Percentiles rank a stretch among this genome's conserved stretches.
Conservation (phyloP, 2,113 vertebrate species). For the Oreamnos americanus region DNA sequence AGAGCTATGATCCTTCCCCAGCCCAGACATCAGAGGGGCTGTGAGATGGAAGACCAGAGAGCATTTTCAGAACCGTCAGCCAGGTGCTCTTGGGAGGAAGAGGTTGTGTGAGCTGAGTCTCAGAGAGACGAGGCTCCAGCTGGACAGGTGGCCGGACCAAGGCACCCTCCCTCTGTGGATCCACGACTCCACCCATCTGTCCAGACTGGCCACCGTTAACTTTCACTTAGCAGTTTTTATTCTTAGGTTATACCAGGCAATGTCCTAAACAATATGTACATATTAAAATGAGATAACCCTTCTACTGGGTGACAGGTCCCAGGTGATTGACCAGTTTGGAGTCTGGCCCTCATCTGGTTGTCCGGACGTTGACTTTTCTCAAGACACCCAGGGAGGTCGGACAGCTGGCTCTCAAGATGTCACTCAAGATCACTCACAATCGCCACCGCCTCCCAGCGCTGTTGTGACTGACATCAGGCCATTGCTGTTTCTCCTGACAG, state of each 20-base stretch:
- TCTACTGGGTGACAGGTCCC: background rate
- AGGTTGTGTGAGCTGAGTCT: background rate
- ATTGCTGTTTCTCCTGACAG: background rate
- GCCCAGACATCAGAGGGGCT: background rate
- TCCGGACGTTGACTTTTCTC: background rate
- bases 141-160: too few relatives aligned
- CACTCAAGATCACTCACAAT: background rate
- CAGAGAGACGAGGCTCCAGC: background rate
- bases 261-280: background rate
- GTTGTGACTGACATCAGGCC: background rate
- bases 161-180: background rate
- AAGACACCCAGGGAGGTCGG: background rate
- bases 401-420: background rate
- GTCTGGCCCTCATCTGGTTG: background rate
- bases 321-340: background rate
- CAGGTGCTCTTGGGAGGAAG: background rate
- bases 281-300: background rate
- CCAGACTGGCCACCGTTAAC: background rate
- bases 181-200: background rate
- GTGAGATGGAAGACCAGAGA: background rate
- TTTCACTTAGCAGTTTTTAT: background rate
- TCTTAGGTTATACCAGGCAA: background rate
- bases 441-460: background rate
- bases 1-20: background rate
- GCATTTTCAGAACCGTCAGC: background rate